These are phyloP conservation scores for Fopius arisanus DNA, from an alignment of 1,140 invertebrate genomes.

Conservation along the genomic window DNA sequence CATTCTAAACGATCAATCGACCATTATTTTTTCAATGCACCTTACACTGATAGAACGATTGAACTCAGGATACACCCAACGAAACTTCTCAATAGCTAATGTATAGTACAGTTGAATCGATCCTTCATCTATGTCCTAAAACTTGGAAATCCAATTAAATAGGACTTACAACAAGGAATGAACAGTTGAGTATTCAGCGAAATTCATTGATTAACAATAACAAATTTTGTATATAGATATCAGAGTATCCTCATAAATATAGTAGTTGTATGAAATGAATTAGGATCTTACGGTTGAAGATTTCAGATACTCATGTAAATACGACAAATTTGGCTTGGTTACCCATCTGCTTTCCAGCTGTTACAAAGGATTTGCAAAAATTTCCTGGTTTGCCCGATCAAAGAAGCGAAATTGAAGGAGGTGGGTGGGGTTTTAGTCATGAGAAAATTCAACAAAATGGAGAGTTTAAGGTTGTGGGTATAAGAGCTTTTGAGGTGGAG, in stretches of 20 bases:
- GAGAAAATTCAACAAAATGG: neutral
- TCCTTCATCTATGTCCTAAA: no score
- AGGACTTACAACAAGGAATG: no score
- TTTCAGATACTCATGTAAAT: conserved; percentile 51
- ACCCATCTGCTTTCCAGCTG: conserved; percentile 10
- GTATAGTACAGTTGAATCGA: no score
- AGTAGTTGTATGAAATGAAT: neutral
- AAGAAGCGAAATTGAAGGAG: conserved; percentile 15
- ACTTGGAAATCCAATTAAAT: no score
- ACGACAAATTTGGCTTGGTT: conserved; percentile 44
- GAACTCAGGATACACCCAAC: no score
- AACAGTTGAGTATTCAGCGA: no score
- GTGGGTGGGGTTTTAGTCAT: conserved; percentile 1
- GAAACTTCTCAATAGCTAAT: no score
- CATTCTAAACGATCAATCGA: neutral
- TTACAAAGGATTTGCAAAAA: neutral
- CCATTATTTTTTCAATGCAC: neutral
- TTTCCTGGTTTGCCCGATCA: neutral
- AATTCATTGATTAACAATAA: no score
- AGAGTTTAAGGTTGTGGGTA: conserved; percentile 39
- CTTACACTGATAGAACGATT: no score
- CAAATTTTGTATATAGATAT: no score
- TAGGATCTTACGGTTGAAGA: conserved; percentile 15
- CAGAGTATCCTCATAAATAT: no score
- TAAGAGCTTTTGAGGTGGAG: neutral